Percentiles rank a stretch among this genome's conserved stretches.
Evolutionary conservation across 1,140 invertebrate genomes (phyloP).

Genomic region (Papilio helenus): DNA sequence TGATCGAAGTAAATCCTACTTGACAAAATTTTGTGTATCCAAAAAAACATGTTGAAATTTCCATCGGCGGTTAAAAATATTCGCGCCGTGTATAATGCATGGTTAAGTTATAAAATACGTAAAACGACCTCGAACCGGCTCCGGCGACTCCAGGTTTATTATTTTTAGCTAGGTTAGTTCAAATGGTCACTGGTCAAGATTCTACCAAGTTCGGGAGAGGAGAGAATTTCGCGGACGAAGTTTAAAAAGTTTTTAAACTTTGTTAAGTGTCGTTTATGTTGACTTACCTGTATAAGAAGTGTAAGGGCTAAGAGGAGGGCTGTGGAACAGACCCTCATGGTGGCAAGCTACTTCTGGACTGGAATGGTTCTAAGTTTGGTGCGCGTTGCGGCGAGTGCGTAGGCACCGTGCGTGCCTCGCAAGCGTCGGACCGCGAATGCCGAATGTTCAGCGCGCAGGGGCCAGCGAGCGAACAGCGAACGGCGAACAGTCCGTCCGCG

Average conservation of each 20-base stretch:
- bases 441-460: constrained; percentile 43
- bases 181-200: constrained; percentile 32
- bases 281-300: constrained; percentile 63
- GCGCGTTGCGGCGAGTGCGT: constrained; percentile 58
- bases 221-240: constrained; percentile 48
- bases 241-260: constrained; percentile 29
- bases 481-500: constrained; percentile 40
- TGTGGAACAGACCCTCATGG: constrained; percentile 64
- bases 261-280: constrained; percentile 29
- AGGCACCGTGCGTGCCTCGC: constrained; percentile 69
- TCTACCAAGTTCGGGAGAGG: constrained; percentile 22
- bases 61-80: background rate
- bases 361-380: constrained; percentile 63
- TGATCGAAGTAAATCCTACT: background rate
- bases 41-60: background rate
- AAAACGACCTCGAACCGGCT: constrained; percentile 22
- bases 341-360: constrained; percentile 49
- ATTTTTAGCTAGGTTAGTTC: constrained; percentile 38
- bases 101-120: constrained; percentile 32
- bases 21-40: background rate
- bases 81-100: constrained; percentile 17
- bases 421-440: constrained; percentile 73
- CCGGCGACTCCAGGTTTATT: constrained; percentile 30
- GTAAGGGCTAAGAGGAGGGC: constrained; percentile 61
- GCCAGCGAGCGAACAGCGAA: background rate